Evolutionary conservation across 2,888 invertebrate species (phyloP).

Genomic region (Dolomedes plantarius): DNA sequence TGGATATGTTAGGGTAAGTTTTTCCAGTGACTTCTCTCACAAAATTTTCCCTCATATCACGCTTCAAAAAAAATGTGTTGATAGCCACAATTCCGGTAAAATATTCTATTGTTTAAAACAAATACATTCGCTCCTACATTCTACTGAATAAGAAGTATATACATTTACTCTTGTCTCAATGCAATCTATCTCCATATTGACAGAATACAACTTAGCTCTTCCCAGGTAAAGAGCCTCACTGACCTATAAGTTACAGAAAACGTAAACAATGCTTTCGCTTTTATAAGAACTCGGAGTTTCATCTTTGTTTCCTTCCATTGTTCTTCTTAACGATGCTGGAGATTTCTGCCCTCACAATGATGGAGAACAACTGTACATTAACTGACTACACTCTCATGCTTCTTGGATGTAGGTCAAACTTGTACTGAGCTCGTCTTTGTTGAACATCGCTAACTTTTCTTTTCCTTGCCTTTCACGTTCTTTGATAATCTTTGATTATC

Average conservation of each 20-base stretch:
- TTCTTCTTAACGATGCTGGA: background rate
- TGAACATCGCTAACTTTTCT: background rate
- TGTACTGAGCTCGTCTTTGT: background rate
- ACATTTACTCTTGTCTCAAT: too few species aligned
- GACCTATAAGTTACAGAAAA: background rate
- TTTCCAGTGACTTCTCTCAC: too few species aligned
- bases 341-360: background rate
- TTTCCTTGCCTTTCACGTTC: constrained; percentile 1
- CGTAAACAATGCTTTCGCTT: background rate
- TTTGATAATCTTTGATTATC: too few species aligned
- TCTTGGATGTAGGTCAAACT: background rate
- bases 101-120: too few species aligned
- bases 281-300: background rate
- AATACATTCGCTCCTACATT: too few species aligned
- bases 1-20: too few species aligned
- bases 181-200: too few species aligned
- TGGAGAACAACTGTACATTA: background rate
- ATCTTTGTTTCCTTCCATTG: background rate
- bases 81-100: too few species aligned
- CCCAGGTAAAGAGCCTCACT: background rate
- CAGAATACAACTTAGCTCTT: too few species aligned
- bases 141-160: too few species aligned
- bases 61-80: too few species aligned
- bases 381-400: background rate
- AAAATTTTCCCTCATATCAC: too few species aligned